Conservation (phyloP, 1,140 invertebrate genomes). For the Adelges cooleyi region DNA sequence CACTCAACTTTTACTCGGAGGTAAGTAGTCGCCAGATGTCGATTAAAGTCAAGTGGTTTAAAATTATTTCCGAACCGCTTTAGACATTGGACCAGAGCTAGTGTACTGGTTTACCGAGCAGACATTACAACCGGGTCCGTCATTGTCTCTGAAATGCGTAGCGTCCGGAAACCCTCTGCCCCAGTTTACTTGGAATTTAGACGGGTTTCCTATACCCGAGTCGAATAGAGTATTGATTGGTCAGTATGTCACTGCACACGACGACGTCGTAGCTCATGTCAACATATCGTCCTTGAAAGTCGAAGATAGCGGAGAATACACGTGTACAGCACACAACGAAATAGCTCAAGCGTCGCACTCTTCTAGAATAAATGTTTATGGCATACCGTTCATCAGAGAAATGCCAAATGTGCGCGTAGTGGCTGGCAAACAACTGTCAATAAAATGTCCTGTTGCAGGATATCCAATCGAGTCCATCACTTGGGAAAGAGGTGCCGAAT, state of each 20-base stretch:
- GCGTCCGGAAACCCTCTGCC: conserved; percentile 84
- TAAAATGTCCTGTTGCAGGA: conserved; percentile 86
- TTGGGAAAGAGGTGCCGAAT: conserved; percentile 69
- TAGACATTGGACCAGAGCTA: conserved; percentile 72
- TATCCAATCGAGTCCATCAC: conserved; percentile 78
- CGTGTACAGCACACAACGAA: conserved; percentile 72
- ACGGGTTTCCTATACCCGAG: conserved; percentile 69
- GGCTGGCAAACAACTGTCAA: conserved; percentile 68
- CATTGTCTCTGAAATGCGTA: conserved; percentile 78
- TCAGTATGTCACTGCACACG: conserved; percentile 68
- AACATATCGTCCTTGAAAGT: conserved; percentile 80
- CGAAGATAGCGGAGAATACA: conserved; percentile 84
- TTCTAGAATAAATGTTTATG: conserved; percentile 82
- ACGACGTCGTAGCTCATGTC: conserved; percentile 79
- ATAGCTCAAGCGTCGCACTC: conserved; percentile 64
- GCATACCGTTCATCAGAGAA: conserved; percentile 69
- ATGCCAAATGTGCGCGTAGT: conserved; percentile 86
- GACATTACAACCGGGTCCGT: conserved; percentile 74
- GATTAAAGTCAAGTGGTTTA: neutral
- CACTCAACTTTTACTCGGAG: conserved; percentile 68
- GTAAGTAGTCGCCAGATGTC: conserved; percentile 42
- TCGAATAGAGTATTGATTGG: conserved; percentile 70
- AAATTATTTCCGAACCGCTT: conserved; percentile 25
- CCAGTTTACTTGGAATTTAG: conserved; percentile 75
- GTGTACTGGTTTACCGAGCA: conserved; percentile 82